Conservation (phyloP, 2,797 vertebrate species). For the Gastrophryne carolinensis region DNA sequence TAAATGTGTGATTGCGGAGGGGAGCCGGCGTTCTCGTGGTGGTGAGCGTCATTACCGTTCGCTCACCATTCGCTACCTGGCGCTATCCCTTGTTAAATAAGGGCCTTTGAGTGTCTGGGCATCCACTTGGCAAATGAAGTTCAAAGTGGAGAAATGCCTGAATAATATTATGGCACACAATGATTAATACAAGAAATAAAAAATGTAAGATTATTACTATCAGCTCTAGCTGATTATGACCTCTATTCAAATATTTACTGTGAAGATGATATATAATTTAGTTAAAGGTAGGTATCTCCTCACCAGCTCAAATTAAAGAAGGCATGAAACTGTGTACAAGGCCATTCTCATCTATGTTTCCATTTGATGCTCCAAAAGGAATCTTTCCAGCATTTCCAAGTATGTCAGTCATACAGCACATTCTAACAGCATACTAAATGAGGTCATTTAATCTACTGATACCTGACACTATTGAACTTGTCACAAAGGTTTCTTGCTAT, state of each 20-base stretch:
- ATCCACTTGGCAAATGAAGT: too few relatives aligned
- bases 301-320: background rate
- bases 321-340: background rate
- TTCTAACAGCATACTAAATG: background rate
- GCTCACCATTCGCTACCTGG: too few relatives aligned
- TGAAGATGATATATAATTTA: background rate
- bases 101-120: too few relatives aligned
- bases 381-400: background rate
- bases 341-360: background rate
- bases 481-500: background rate
- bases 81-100: too few relatives aligned
- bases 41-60: too few relatives aligned
- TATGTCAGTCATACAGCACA: background rate
- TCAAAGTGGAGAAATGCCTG: too few relatives aligned
- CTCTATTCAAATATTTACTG: background rate
- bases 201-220: background rate
- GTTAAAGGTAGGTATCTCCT: background rate
- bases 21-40: too few relatives aligned
- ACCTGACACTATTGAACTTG: slow-evolving; percentile 1
- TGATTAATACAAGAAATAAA: background rate
- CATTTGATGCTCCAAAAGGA: slow-evolving; percentile 8
- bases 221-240: background rate
- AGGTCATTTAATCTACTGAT: background rate
- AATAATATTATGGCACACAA: background rate
- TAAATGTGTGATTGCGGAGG: too few relatives aligned